phyloP scores from a whole-genome alignment of 30 jellyfish, hydroid and myxozoan species.

The Aurelia aurita region DNA sequence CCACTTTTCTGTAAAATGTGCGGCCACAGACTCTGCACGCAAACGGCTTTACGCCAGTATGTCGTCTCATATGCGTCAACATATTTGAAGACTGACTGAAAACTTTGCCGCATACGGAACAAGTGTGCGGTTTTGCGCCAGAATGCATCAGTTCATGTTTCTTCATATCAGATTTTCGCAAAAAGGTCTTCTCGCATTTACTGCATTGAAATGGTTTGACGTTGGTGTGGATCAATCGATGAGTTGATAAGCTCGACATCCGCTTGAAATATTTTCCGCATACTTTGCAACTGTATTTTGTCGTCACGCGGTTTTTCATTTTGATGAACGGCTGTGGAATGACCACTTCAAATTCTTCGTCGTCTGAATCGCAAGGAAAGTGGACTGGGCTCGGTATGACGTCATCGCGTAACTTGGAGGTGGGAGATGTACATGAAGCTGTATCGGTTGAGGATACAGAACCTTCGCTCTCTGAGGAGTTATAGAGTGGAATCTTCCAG shows the following conservation, averaged over 20 bases:
- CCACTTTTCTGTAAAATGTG: constrained; percentile 93
- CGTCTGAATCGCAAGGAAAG: constrained; percentile 28
- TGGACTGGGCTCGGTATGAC: constrained; percentile 28
- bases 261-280: constrained; percentile 93
- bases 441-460: constrained; percentile 55
- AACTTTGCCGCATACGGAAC: constrained; percentile 95
- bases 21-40: constrained; percentile 95
- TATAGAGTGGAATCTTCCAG: constrained; percentile 20
- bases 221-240: constrained; percentile 90
- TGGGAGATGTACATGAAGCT: constrained; percentile 37
- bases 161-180: constrained; percentile 92
- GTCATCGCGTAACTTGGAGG: constrained; percentile 14
- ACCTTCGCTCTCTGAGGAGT: constrained; percentile 29
- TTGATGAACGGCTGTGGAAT: constrained; percentile 65
- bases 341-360: constrained; percentile 68
- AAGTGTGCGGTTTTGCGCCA: constrained; percentile 96
- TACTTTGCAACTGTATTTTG: constrained; percentile 74
- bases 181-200: constrained; percentile 86
- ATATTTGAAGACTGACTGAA: constrained; percentile 96
- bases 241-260: constrained; percentile 93
- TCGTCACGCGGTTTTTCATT: constrained; percentile 21
- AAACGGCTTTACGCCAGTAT: constrained; percentile 95
- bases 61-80: constrained; percentile 93
- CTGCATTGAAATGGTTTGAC: constrained; percentile 94
- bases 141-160: constrained; percentile 98